Percentiles rank a stretch among this genome's conserved stretches.
phyloP scores from a whole-genome alignment of 2,888 invertebrate species.

The Agonopterix heracliana region DNA sequence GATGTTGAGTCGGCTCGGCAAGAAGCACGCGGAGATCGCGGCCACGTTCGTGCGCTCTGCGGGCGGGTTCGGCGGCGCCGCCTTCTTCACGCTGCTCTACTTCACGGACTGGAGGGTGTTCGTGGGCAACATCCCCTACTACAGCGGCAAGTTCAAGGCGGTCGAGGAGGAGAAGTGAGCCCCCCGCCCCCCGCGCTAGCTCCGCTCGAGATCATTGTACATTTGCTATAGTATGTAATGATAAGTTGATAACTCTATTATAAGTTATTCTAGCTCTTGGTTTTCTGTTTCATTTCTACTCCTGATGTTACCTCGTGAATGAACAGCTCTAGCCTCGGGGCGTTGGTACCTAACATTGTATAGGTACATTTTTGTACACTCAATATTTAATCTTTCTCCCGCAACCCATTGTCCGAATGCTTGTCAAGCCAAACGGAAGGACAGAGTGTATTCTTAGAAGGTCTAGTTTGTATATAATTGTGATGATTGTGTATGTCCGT shows the following conservation, averaged over 20 bases:
- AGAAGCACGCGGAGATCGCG: constrained; percentile 77
- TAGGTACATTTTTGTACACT: too few species aligned
- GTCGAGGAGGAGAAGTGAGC: constrained; percentile 36
- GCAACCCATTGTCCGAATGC: too few species aligned
- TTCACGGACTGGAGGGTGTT: constrained; percentile 88
- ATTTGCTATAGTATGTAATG: constrained; percentile 5
- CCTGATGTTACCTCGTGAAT: not conserved
- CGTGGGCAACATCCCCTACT: constrained; percentile 84
- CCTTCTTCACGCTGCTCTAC: constrained; percentile 78
- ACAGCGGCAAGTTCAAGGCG: constrained; percentile 82
- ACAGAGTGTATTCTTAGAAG: too few species aligned
- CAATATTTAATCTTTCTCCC: too few species aligned
- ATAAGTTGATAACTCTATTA: not conserved
- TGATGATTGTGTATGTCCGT: too few species aligned
- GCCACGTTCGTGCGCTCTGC: constrained; percentile 74
- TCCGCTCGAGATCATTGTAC: not conserved
- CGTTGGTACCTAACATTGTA: too few species aligned
- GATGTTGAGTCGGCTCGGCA: constrained; percentile 73
- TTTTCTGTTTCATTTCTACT: not conserved
- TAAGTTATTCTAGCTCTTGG: not conserved
- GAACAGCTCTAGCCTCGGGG: too few species aligned
- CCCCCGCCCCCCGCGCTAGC: too few species aligned
- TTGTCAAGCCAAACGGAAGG: too few species aligned
- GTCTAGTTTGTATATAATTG: too few species aligned
- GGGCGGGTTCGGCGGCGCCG: constrained; percentile 79